These are phyloP conservation scores for Phoeniculus purpureus DNA, from an alignment of 2,797 vertebrate genomes.

Conservation along the genomic window DNA sequence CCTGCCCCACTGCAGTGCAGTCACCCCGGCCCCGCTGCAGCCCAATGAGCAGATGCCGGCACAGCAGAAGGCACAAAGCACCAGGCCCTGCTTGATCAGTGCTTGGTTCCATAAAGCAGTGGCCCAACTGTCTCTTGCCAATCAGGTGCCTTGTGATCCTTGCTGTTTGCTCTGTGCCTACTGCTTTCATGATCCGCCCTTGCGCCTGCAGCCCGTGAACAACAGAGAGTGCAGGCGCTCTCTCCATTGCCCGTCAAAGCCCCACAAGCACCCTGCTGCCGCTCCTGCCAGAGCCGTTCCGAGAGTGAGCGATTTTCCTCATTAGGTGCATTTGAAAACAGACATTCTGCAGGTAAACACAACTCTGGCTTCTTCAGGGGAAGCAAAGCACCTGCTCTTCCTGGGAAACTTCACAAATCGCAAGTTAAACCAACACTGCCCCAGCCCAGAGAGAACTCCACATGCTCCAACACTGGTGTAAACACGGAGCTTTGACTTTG, in stretches of 20 bases:
- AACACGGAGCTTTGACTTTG: not conserved
- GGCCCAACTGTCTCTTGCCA: not conserved
- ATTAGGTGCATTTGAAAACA: not conserved
- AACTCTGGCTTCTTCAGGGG: not conserved
- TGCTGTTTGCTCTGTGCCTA: not conserved
- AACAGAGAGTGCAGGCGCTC: not conserved
- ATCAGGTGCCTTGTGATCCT: not conserved
- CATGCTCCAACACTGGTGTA: not conserved
- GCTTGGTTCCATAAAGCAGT: not conserved
- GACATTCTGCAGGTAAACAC: not conserved
- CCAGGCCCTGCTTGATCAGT: not conserved
- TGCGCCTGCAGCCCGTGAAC: not conserved
- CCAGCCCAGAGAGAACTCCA: not conserved
- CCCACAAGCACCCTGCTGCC: not conserved
- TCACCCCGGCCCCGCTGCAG: too few species aligned
- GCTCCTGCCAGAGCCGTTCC: not conserved
- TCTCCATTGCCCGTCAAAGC: not conserved
- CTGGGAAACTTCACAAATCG: not conserved
- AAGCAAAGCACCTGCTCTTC: not conserved
- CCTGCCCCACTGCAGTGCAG: too few species aligned
- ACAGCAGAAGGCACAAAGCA: not conserved
- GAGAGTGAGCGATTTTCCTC: not conserved
- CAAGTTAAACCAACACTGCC: too few species aligned
- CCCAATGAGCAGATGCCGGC: too few species aligned
- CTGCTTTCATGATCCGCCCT: not conserved